These are phyloP conservation scores for Halictus quadricinctus DNA, from an alignment of 2,888 invertebrate genomes.

Conservation along the genomic window DNA sequence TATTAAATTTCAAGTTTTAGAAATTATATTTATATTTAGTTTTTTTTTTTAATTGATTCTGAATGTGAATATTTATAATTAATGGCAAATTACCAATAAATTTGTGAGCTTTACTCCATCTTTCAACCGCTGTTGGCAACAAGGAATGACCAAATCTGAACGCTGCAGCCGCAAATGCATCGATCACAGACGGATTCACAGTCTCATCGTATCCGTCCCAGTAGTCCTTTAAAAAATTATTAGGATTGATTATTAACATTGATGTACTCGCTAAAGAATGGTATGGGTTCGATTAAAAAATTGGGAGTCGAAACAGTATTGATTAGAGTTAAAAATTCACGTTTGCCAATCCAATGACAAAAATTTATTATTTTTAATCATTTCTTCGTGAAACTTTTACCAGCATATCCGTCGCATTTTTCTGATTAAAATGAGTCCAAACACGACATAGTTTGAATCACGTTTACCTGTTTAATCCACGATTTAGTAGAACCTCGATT, in stretches of 20 bases:
- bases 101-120: slow-evolving; percentile 97
- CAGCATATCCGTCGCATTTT: background rate
- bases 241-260: background rate
- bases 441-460: background rate
- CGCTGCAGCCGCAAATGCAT: slow-evolving; percentile 95
- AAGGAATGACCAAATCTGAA: slow-evolving; percentile 96
- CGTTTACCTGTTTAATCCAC: background rate
- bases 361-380: background rate
- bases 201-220: slow-evolving; percentile 93
- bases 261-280: background rate
- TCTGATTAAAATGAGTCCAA: background rate
- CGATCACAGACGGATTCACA: slow-evolving; percentile 94
- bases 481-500: background rate
- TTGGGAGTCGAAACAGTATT: background rate
- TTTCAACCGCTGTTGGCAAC: slow-evolving; percentile 94
- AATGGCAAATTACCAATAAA: slow-evolving; percentile 89
- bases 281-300: background rate
- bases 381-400: background rate
- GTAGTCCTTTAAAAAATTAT: slow-evolving; percentile 79
- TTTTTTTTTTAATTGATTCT: too few relatives aligned
- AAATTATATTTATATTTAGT: background rate
- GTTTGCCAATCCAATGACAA: background rate
- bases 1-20: too few relatives aligned
- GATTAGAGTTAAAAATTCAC: background rate
- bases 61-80: background rate